These are phyloP conservation scores for Sebastes trivittatus DNA, from an alignment of 2,797 vertebrate genomes.

Conservation along the genomic window DNA sequence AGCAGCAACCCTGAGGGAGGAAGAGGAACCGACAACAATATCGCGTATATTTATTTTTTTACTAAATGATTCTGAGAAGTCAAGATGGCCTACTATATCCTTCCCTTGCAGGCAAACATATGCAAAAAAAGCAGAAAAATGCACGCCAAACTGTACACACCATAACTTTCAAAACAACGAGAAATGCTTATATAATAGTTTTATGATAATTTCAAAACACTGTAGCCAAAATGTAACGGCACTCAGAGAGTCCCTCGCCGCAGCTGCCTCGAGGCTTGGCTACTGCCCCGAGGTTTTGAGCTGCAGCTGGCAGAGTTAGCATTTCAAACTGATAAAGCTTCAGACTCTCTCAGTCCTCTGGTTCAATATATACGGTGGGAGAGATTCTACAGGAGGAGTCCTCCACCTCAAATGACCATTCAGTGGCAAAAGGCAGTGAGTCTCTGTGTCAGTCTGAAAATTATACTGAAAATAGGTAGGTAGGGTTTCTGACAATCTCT, in stretches of 20 bases:
- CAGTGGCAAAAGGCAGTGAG: neutral
- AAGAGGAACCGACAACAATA: slow-evolving; percentile 43
- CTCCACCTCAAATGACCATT: slow-evolving; percentile 34
- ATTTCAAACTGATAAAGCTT: slow-evolving; percentile 52
- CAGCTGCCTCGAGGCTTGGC: slow-evolving; percentile 19
- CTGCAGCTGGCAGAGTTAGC: slow-evolving; percentile 30
- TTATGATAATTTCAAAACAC: slow-evolving; percentile 11
- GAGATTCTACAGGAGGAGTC: slow-evolving; percentile 29
- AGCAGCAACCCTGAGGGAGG: slow-evolving; percentile 54
- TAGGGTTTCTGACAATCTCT: neutral
- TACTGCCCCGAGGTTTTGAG: slow-evolving; percentile 14
- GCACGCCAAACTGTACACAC: neutral
- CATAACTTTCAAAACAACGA: neutral
- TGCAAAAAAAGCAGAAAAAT: slow-evolving; percentile 3
- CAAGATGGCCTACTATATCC: neutral
- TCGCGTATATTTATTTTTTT: slow-evolving; percentile 55
- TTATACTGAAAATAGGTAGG: slow-evolving; percentile 9
- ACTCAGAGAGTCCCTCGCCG: neutral
- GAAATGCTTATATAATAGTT: neutral
- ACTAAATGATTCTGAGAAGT: slow-evolving; percentile 46
- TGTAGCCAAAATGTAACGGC: slow-evolving; percentile 19
- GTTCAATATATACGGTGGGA: slow-evolving; percentile 42
- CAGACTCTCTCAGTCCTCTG: slow-evolving; percentile 25
- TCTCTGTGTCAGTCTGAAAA: slow-evolving; percentile 3
- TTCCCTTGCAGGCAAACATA: neutral